A percentile compares a stretch with the other conserved stretches of the same genome.
These are phyloP conservation scores for Mylabris sibirica DNA, from an alignment of 2,888 invertebrate species.

Conservation along the genomic window DNA sequence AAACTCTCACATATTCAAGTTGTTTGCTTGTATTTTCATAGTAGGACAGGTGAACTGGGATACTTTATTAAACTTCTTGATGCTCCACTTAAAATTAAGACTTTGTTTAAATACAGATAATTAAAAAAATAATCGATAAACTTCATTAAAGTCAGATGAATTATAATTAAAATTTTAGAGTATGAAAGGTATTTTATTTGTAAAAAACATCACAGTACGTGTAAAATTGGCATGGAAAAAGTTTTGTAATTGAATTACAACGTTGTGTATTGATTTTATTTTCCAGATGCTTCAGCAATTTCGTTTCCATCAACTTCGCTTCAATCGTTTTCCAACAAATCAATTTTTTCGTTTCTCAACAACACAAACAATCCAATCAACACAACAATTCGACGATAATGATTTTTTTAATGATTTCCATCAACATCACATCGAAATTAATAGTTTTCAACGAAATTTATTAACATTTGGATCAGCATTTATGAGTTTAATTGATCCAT, in stretches of 20 bases:
- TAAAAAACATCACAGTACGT: not conserved
- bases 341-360: not conserved
- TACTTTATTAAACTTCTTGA: no score
- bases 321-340: not conserved
- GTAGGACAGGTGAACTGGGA: no score
- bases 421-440: constrained; percentile 71
- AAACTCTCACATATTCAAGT: no score
- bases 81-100: no score
- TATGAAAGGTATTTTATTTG: not conserved
- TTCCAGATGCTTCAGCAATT: not conserved
- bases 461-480: constrained; percentile 88
- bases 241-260: not conserved
- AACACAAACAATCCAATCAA: not conserved
- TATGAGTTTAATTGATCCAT: constrained; percentile 82
- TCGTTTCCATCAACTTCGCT: not conserved
- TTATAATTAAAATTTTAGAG: no score
- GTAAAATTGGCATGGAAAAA: not conserved
- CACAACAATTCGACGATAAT: constrained; percentile 45
- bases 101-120: no score
- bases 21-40: no score
- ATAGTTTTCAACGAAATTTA: constrained; percentile 76
- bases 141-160: no score
- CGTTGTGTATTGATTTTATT: not conserved
- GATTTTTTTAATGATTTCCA: constrained; percentile 70
- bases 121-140: no score